Evolutionary conservation across 2,113 vertebrate genomes (phyloP), one percentile per base, ranked within the genome.

Genomic region (Aegithalos caudatus): DNA sequence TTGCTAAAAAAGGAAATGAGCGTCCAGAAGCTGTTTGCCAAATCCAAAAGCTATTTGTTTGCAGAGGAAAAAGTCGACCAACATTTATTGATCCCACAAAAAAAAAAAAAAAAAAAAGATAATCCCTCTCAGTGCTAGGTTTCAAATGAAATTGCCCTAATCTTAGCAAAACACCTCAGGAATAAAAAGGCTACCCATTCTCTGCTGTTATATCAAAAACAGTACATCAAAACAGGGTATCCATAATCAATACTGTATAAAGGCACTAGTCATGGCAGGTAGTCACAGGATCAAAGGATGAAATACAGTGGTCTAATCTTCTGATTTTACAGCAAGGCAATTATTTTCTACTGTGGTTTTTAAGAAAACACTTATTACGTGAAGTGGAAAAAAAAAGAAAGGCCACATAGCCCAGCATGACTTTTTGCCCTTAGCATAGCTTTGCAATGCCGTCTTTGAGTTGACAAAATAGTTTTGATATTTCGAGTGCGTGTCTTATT

Each of bases 351-450:
- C 24, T 10, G 9, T 40, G 27, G 25, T 90, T 88, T 90, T 58
- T 54, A 84, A 81, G 21, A 76, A 72, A 76, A 61, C 5, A 28
- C 21, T 94, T 74, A 42, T 12, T 88, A 80, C 4, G 2, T 51
- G 21, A 60, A 92, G 85, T 23, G 27, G 28, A 1, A 23, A 65
- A 77, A 51, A 37, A 54, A 54, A 56, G 35, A 51, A 44, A 50
- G 8, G 16, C 20, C 62, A 27, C 44, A 61, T 62, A 72, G 42
- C 28, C 66, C 74, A 88, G 62, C 23, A 17, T 42, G 67, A 66
- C 79, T 70, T 77, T 90, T 80, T 77, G 62, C 67, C 56, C 90
- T 95, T 38, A 54, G 58, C 90, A 88, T 92, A 96, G 29, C 64
- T 96, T 83, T 54, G 45, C 7, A 50, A 50, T 92, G 82, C 38